These are phyloP conservation scores for Sphaerophoria taeniata DNA, from an alignment of 2,888 invertebrate species.

Conservation along the genomic window DNA sequence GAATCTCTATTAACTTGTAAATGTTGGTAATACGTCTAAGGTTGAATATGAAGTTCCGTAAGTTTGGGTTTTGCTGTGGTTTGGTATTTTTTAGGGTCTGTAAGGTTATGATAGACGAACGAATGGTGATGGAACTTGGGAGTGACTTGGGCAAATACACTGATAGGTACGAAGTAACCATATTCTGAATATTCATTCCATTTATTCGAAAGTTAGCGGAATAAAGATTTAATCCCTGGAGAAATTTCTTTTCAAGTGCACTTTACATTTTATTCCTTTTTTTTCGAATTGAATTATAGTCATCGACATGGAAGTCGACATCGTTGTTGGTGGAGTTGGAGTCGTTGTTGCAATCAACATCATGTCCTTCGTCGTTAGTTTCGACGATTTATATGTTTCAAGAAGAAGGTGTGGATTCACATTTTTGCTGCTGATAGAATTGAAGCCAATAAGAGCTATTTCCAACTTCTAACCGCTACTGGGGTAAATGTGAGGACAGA, in stretches of 20 bases:
- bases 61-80: neutral
- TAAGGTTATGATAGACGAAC: conserved; percentile 3
- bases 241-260: conserved; percentile 74
- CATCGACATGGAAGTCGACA: neutral
- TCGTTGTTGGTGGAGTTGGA: neutral
- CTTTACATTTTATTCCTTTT: conserved; percentile 51
- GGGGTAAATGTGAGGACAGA: neutral
- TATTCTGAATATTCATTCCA: conserved; percentile 70
- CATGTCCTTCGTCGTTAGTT: conserved; percentile 15
- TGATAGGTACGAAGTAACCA: neutral
- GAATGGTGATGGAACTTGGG: conserved; percentile 45
- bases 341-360: neutral
- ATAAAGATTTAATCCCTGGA: conserved; percentile 72
- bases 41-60: neutral
- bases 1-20: conserved; percentile 74
- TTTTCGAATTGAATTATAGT: conserved; percentile 21
- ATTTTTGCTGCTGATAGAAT: conserved; percentile 60
- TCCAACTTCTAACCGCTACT: conserved; percentile 59
- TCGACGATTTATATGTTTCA: conserved; percentile 17
- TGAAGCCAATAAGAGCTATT: conserved; percentile 72
- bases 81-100: neutral
- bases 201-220: conserved; percentile 71
- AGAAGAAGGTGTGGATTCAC: conserved; percentile 37
- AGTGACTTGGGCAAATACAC: conserved; percentile 52
- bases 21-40: conserved; percentile 68